Base-by-base conservation (phyloP, 1,140 invertebrate species). In the Conopomorpha cramerella region DNA sequence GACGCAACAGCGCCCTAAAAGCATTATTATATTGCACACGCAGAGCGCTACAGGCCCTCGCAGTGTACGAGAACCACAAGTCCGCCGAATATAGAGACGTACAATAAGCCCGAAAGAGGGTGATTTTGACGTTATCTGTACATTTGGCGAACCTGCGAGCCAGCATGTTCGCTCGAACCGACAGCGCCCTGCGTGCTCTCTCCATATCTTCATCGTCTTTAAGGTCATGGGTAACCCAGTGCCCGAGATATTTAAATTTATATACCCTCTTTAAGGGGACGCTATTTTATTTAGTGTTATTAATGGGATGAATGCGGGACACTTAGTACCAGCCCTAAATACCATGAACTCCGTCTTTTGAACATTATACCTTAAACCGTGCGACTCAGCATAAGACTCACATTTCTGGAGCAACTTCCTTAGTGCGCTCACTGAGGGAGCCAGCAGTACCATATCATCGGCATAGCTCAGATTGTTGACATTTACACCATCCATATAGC, bases 21-120 rank as follows among this genome's bases (percentile, higher is more conserved):
- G 11, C 33, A 23, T 34, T 34, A 10, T 34, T 34, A 15, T 34
- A 34, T 14, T 34, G 33, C 2, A 34, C 33, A 10, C 33, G 33
- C 12, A 34, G 33, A 14, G 18, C 12, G 17, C 14, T 4, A 7
- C 3, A 32, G 13, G 4, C 30, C 30, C 15, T 13, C 15, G 3
- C 3, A 6, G 30, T 32, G 15, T 32, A 32, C 2, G 2, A 4
- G 8, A 32, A 11, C 16, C 30, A 32, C 15, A 32, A 15, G 14
- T 17, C 16, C 12, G 7, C 3, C 12, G 30, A 15, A 8, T 32
- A 32, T 7, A 15, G 6, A 6, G 12, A 3, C 11, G 13, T 8
- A 16, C 30, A 32, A 16, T 14, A 32, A 3, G 30, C 30, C 11
- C 16, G 8, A 32, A 32, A 32, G 3, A 32, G 14, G 3, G 16